phyloP scores from a whole-genome alignment of 2,888 invertebrate genomes.

The Rhamnusium bicolor region DNA sequence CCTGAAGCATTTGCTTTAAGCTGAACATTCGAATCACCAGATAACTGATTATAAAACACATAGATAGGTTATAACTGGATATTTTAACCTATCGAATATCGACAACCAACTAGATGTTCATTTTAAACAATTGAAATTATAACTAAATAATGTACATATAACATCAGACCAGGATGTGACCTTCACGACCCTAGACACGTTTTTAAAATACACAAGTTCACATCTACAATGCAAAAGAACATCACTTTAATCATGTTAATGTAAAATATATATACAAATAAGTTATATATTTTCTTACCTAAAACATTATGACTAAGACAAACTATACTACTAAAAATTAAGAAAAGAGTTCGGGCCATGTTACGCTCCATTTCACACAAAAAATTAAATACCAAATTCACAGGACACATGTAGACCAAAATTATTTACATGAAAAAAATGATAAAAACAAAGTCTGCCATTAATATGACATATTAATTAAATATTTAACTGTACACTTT shows the following conservation, averaged over 20 bases:
- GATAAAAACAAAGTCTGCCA: slow-evolving; percentile 62
- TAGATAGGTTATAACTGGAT: too few species aligned
- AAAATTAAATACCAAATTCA: slow-evolving; percentile 47
- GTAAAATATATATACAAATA: background rate
- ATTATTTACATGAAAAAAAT: slow-evolving; percentile 50
- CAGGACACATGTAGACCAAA: slow-evolving; percentile 31
- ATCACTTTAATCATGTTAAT: background rate
- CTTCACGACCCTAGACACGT: slow-evolving; percentile 4
- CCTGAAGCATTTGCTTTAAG: too few species aligned
- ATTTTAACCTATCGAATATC: background rate
- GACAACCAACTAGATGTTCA: background rate
- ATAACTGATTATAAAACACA: too few species aligned
- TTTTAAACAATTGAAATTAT: background rate
- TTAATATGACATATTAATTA: slow-evolving; percentile 56
- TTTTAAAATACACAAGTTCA: slow-evolving; percentile 23
- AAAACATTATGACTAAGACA: slow-evolving; percentile 64
- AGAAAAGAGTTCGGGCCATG: slow-evolving; percentile 63
- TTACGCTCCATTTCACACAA: slow-evolving; percentile 50
- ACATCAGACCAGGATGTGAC: background rate
- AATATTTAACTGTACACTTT: slow-evolving; percentile 48
- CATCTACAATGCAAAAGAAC: slow-evolving; percentile 3
- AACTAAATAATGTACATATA: background rate
- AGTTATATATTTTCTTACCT: slow-evolving; percentile 56
- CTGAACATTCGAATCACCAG: too few species aligned
- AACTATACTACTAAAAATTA: slow-evolving; percentile 62